Evolutionary conservation across 2,113 vertebrate species (phyloP).

Genomic region (Athene cunicularia): DNA sequence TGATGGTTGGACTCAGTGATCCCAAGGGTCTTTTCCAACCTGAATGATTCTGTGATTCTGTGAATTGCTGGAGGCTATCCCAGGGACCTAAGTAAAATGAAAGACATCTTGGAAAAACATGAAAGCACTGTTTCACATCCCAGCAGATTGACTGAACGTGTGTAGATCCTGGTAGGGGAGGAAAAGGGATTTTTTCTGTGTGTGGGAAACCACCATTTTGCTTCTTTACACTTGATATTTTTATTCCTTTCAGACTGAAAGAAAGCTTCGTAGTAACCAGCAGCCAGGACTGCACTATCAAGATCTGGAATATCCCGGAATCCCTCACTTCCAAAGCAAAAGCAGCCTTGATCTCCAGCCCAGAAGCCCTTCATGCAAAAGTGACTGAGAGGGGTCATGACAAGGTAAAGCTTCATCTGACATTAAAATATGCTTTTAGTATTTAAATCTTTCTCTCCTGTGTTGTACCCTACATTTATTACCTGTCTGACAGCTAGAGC

Average conservation of each 20-base stretch:
- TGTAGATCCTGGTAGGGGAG: background rate
- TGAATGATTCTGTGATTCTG: too few relatives aligned
- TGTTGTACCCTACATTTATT: accelerated
- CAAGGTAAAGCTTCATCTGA: slow-evolving; percentile 77
- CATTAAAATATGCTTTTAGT: accelerated
- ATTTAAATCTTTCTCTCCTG: background rate
- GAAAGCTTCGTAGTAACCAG: slow-evolving; percentile 88
- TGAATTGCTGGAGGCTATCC: background rate
- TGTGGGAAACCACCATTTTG: background rate
- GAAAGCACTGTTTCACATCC: too few relatives aligned
- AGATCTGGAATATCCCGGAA: slow-evolving; percentile 89
- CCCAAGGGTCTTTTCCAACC: too few relatives aligned
- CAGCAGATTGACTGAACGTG: background rate
- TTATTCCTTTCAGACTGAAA: slow-evolving; percentile 78
- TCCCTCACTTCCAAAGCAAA: slow-evolving; percentile 44
- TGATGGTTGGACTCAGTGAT: too few relatives aligned
- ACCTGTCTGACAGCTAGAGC: background rate
- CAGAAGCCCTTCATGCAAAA: slow-evolving; percentile 72
- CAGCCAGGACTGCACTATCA: slow-evolving; percentile 94
- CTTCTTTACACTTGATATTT: background rate
- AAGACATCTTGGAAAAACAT: background rate
- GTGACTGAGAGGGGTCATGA: slow-evolving; percentile 87
- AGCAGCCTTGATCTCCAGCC: background rate
- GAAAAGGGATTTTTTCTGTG: background rate
- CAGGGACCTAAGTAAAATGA: background rate